Evolutionary conservation across 2,888 invertebrate genomes (phyloP).

Genomic region (Melieria picta): DNA sequence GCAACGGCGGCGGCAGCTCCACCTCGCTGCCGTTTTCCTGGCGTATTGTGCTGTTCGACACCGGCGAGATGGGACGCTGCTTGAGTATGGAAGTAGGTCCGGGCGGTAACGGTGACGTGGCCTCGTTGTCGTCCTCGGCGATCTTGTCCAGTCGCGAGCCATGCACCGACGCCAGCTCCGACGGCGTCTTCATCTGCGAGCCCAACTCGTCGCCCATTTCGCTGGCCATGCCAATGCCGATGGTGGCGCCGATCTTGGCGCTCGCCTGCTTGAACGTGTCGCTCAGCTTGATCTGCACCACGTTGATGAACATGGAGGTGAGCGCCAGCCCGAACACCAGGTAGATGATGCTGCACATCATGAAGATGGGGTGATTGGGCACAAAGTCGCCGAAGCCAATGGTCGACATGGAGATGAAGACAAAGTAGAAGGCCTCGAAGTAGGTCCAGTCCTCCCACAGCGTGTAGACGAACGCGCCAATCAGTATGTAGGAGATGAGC

Average conservation of each 20-base stretch:
- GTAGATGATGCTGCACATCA: slow-evolving; percentile 93
- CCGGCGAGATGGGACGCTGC: slow-evolving; percentile 49
- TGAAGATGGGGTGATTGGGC: slow-evolving; percentile 85
- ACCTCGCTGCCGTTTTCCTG: not conserved
- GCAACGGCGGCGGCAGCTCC: slow-evolving; percentile 52
- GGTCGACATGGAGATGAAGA: slow-evolving; percentile 96
- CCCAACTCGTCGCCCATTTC: slow-evolving; percentile 44
- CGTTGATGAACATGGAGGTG: slow-evolving; percentile 97
- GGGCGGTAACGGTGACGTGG: slow-evolving; percentile 25
- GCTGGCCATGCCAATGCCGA: slow-evolving; percentile 75
- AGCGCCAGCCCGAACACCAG: slow-evolving; percentile 93
- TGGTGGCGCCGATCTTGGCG: slow-evolving; percentile 85
- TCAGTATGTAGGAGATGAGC: slow-evolving; percentile 84
- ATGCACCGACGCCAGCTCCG: slow-evolving; percentile 58
- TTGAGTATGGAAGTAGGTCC: slow-evolving; percentile 51
- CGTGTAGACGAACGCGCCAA: slow-evolving; percentile 84
- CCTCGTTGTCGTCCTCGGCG: slow-evolving; percentile 50
- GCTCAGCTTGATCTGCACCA: slow-evolving; percentile 85
- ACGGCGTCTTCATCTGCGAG: slow-evolving; percentile 54
- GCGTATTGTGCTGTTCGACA: slow-evolving; percentile 11
- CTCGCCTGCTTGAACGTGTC: slow-evolving; percentile 87
- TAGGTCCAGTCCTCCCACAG: slow-evolving; percentile 88
- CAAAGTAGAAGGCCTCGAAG: slow-evolving; percentile 95
- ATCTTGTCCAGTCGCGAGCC: slow-evolving; percentile 57
- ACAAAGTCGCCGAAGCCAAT: slow-evolving; percentile 96